These are phyloP conservation scores for Oryctes rhinoceros DNA, from an alignment of 1,140 invertebrate genomes.

Conservation along the genomic window DNA sequence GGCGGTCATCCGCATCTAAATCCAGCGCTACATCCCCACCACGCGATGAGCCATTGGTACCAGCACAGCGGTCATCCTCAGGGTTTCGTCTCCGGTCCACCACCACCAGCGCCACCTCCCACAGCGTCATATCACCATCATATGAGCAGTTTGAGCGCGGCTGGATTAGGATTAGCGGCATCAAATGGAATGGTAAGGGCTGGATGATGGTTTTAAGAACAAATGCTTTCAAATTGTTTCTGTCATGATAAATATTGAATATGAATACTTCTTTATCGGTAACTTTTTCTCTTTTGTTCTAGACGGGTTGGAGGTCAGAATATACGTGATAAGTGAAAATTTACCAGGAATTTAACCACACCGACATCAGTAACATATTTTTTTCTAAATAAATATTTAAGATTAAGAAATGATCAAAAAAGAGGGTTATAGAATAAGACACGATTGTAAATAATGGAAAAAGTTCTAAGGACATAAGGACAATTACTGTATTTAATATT, in stretches of 20 bases:
- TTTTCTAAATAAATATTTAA: slow-evolving; percentile 35
- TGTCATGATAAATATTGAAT: not conserved
- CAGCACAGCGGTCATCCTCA: slow-evolving; percentile 60
- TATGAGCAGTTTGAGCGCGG: slow-evolving; percentile 59
- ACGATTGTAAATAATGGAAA: slow-evolving; percentile 28
- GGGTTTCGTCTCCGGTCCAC: slow-evolving; percentile 59
- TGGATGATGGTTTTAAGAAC: too few species aligned
- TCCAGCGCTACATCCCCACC: slow-evolving; percentile 59
- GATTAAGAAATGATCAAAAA: slow-evolving; percentile 13
- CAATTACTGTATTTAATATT: not conserved
- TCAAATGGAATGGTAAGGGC: slow-evolving; percentile 61
- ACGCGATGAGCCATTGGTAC: slow-evolving; percentile 61
- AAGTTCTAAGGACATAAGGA: slow-evolving; percentile 1
- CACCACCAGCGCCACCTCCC: slow-evolving; percentile 59
- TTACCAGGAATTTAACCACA: not conserved
- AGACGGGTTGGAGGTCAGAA: slow-evolving; percentile 61
- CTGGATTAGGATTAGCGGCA: slow-evolving; percentile 56
- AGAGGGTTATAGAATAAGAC: slow-evolving; percentile 9
- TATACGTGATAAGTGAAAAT: slow-evolving; percentile 60
- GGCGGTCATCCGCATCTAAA: slow-evolving; percentile 61
- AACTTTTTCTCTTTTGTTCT: slow-evolving; percentile 54
- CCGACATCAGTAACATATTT: slow-evolving; percentile 12
- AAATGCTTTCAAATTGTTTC: not conserved
- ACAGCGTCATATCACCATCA: slow-evolving; percentile 61
- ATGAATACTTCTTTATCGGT: not conserved